Conservation (phyloP, 2,113 vertebrate genomes). For the Eidolon helvum region DNA sequence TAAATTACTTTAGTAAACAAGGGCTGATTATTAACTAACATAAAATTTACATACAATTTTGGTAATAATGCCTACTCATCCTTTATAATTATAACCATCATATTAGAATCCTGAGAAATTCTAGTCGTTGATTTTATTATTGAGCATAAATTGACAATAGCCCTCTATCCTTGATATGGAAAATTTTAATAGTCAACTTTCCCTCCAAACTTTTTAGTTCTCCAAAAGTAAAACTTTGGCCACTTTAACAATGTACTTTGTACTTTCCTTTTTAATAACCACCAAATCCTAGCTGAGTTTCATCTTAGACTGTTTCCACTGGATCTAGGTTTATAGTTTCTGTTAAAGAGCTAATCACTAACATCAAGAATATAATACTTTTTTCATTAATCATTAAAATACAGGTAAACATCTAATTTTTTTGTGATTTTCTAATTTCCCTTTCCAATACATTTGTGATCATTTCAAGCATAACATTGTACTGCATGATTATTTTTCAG, state of each 20-base stretch:
- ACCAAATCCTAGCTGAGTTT: neutral
- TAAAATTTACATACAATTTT: neutral
- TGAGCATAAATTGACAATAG: neutral
- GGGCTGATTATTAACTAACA: neutral
- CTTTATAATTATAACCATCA: neutral
- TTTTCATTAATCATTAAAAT: slow-evolving; percentile 43
- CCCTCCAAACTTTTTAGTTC: neutral
- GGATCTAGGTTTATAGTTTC: neutral
- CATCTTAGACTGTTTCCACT: neutral
- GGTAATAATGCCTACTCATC: neutral
- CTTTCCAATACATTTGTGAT: neutral
- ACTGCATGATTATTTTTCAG: slow-evolving; percentile 56
- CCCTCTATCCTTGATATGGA: neutral
- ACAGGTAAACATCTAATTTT: neutral
- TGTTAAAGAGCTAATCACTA: slow-evolving; percentile 41
- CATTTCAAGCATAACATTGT: slow-evolving; percentile 25
- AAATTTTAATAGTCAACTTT: neutral
- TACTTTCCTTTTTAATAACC: neutral
- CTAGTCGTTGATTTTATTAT: neutral
- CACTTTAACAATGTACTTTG: neutral
- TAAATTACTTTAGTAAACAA: neutral
- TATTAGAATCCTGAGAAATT: neutral
- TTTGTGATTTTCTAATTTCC: slow-evolving; percentile 4
- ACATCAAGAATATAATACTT: slow-evolving; percentile 30
- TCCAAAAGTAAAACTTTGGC: neutral